Conservation (phyloP, 1,140 invertebrate genomes). For the Drosophila nannoptera region DNA sequence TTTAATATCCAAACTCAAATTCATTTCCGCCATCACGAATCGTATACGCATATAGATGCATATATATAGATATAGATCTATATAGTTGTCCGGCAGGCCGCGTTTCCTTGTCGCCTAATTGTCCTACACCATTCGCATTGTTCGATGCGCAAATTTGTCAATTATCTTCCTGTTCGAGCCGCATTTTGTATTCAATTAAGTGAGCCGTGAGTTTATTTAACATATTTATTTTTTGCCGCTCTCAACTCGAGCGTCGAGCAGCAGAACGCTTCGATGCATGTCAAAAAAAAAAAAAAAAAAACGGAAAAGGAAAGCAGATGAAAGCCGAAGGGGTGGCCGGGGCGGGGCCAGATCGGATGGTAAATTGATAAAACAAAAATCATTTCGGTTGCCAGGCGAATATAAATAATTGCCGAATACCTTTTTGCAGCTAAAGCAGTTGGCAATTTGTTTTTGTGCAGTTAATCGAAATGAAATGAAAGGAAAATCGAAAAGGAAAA, state of each 20-base stretch:
- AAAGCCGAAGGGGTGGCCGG: neutral
- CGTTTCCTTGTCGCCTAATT: conserved; percentile 2
- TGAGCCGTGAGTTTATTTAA: conserved; percentile 28
- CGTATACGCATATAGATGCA: too few relatives aligned
- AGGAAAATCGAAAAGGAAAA: neutral
- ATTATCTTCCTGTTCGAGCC: conserved; percentile 31
- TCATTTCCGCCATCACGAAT: too few relatives aligned
- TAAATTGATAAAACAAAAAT: conserved; percentile 27
- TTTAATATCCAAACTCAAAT: too few relatives aligned
- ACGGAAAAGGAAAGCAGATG: neutral
- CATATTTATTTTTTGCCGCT: conserved; percentile 1
- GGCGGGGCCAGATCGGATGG: too few relatives aligned
- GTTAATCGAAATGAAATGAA: conserved; percentile 23
- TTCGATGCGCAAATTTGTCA: conserved; percentile 40
- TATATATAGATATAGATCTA: neutral
- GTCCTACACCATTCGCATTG: conserved; percentile 18
- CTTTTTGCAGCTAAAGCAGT: conserved; percentile 20
- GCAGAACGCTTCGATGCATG: neutral
- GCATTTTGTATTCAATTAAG: conserved; percentile 50
- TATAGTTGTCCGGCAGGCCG: neutral
- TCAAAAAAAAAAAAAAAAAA: conserved; percentile 13
- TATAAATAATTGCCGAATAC: conserved; percentile 26
- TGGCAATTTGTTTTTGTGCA: conserved; percentile 9
- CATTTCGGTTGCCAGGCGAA: conserved; percentile 22
- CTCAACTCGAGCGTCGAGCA: neutral